Conservation (phyloP, 2,888 invertebrate species). For the Drosophila algonquin region DNA sequence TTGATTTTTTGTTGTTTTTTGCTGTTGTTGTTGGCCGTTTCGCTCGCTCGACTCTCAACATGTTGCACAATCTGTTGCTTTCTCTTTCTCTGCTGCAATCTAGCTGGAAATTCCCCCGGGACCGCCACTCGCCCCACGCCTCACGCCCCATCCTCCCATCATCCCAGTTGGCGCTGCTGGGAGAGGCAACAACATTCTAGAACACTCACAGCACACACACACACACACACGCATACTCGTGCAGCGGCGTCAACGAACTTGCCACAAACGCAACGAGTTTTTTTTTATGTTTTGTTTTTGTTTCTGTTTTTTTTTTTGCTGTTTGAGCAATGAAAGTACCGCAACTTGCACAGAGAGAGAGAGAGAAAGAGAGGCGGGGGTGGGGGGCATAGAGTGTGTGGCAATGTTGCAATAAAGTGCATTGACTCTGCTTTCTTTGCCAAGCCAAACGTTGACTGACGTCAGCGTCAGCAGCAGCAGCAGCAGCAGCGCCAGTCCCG, state of each 20-base stretch:
- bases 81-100: slow-evolving; percentile 68
- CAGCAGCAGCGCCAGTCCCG: slow-evolving; percentile 9
- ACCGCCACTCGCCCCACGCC: background rate
- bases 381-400: slow-evolving; percentile 1
- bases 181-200: slow-evolving; percentile 63
- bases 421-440: slow-evolving; percentile 77
- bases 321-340: slow-evolving; percentile 78
- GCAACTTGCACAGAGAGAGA: slow-evolving; percentile 60
- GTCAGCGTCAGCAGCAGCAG: slow-evolving; percentile 38
- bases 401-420: slow-evolving; percentile 63
- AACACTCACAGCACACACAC: slow-evolving; percentile 41
- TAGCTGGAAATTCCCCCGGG: slow-evolving; percentile 21
- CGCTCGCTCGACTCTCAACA: slow-evolving; percentile 17
- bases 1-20: background rate
- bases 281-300: background rate
- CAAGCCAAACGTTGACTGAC: slow-evolving; percentile 23
- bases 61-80: slow-evolving; percentile 59
- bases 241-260: slow-evolving; percentile 69
- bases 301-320: slow-evolving; percentile 42
- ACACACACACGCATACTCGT: slow-evolving; percentile 6
- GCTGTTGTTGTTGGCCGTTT: background rate
- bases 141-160: too few species aligned
- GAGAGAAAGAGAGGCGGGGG: background rate
- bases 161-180: slow-evolving; percentile 33
- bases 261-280: slow-evolving; percentile 46